These are phyloP conservation scores for Bombus sylvicola DNA, from an alignment of 1,140 invertebrate species.

Conservation along the genomic window DNA sequence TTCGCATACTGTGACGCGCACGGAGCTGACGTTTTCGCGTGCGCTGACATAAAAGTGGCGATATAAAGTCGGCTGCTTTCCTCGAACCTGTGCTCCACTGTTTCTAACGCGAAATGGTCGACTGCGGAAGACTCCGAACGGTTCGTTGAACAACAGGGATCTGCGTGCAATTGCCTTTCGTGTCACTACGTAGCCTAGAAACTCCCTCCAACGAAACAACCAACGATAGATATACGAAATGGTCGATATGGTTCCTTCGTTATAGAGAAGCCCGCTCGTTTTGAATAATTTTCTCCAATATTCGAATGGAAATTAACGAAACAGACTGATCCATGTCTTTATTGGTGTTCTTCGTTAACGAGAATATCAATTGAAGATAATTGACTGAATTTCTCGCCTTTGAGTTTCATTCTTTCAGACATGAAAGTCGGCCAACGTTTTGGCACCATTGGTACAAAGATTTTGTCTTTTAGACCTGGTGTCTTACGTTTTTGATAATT, in stretches of 20 bases:
- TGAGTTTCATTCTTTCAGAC: not conserved
- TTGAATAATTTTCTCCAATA: not conserved
- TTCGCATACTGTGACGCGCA: constrained; percentile 40
- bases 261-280: not conserved
- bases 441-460: not conserved
- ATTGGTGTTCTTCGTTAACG: not conserved
- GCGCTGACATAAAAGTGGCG: constrained; percentile 48
- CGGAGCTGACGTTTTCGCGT: constrained; percentile 51
- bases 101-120: not conserved
- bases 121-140: not conserved
- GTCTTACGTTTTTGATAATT: too few species aligned
- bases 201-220: not conserved
- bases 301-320: not conserved
- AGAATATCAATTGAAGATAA: not conserved
- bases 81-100: too few species aligned
- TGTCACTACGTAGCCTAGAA: constrained; percentile 6
- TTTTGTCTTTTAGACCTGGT: not conserved
- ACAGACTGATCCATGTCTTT: not conserved
- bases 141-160: constrained; percentile 21
- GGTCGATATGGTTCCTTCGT: not conserved
- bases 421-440: not conserved
- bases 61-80: constrained; percentile 46
- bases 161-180: constrained; percentile 21
- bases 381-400: not conserved
- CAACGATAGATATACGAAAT: not conserved